Evolutionary conservation across 2,888 invertebrate species (phyloP), one percentile per base, ranked within the genome.

Genomic region (Philereme vetulata): DNA sequence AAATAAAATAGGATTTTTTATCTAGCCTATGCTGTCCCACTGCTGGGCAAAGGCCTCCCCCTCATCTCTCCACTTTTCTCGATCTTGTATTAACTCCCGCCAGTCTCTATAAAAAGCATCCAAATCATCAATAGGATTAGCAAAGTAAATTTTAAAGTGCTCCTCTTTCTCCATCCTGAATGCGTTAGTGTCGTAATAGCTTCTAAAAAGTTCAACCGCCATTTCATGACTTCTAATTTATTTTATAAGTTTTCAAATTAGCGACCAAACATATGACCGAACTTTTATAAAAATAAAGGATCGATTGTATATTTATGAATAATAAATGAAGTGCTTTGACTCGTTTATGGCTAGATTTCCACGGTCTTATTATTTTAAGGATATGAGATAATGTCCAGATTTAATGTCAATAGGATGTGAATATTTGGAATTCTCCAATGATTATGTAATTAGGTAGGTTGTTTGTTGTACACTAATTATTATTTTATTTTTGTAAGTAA

Each of bases 371-470:
- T 57, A 57, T 44, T 44, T 42, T n/a, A 38, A 55, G 40, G 47
- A 51, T 47, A 5, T 51, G 35, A 48, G 21, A 8, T 33, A 40
- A 32, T 36, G 46, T 57, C 57, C 47, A 36, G 45, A 36, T 35
- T 5, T 11, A 62, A 62, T 62, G 62, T 55, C 62, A 62, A 62
- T 51, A 58, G 62, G 62, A 57, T 57, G 34, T 54, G 34, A 50
- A 54, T 57, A 36, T 40, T 54, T 54, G 21, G 38, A 53, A 57
- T 53, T 42, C 38, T 43, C 21, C 7, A 44, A 21, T 7, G 44
- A 3, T 8, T 4, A 42, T 3, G n/a, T 9, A 42, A 42, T 10
- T 44, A 10, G 44, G n/a, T 7, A 4, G 21, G 11, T 21, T 42
- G 7, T 46, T 46, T n/a, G n/a, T 46, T 46, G 11, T 11, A n/a